Evolutionary conservation across 1,140 invertebrate species (phyloP), one percentile per base, ranked within the genome.

Genomic region (Atta texana): DNA sequence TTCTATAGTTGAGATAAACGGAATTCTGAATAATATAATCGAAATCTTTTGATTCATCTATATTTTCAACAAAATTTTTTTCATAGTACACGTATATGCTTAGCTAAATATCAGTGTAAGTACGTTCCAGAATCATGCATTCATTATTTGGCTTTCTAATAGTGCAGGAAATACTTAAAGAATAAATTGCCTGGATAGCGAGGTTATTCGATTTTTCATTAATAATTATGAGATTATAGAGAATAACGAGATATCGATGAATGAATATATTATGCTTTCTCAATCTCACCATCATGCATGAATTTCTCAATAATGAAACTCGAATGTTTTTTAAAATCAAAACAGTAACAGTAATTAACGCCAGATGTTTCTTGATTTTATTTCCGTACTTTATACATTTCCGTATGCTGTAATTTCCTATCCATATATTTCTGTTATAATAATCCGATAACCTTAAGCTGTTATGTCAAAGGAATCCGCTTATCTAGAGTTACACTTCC

Each of bases 381-480:
- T 69, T 80, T 80, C 63, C 57, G 77, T 24, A 53, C 49, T 69
- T 24, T 1, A 6, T 55, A 21, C n/a, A 71, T 81, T 81, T 81
- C 77, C 77, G 77, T 39, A 57, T 44, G 49, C 34, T 71, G 64
- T 81, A 69, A 81, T 55, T 81, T 81, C 64, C 49, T 63, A 39
- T 77, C 21, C 57, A 59, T 24, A 59, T 39, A 53, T 39, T 76
- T 59, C 55, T 53, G 49, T 80, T 80, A 80, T 80, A 80, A 80
- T 80, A 71, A 81, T 12, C 18, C 64, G 77, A 81, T 81, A 81
- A 81, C 77, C 77, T 55, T 55, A 55, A 31, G 64, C 34, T 64
- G 77, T 80, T 69, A 57, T 71, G 77, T 71, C 77, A 81, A 71
- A 81, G 49, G 31, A 80, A 81, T 81, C 64, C 14, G 77, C 77